Evolutionary conservation across 2,888 invertebrate genomes (phyloP), one percentile per base, ranked within the genome.

Genomic region (Ischnura elegans): DNA sequence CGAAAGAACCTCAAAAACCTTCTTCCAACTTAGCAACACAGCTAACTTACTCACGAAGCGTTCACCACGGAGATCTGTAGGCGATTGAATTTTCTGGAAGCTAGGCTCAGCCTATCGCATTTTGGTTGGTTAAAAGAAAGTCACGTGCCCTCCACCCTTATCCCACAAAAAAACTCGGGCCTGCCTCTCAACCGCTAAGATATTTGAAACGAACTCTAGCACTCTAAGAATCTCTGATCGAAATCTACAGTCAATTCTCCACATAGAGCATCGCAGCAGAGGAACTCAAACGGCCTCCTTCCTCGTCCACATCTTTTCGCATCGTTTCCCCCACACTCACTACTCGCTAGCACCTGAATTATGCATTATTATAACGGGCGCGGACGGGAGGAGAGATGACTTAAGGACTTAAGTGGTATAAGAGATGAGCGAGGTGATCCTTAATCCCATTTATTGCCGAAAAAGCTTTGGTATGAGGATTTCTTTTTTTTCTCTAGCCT

Each of bases 401-500:
- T 13, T 76, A 76, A 36, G 29, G 76, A 76, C 29, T 29, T 76
- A 76, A 36, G 29, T 36, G 76, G 76, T 8, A 36, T 36, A 76
- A 2, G 76, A 36, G 76, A 76, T 76, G 61, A 61, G 25, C 5
- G 61, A 25, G 61, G 61, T 6, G 61, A n/a, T 2, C 61, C 25
- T 61, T 61, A 61, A 61, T 61, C 61, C 61, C 61, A 25, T 61
- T 61, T 61, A 61, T 61, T 61, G 61, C 61, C 61, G n/a, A 61
- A 61, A 25, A n/a, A 61, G 25, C 61, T 25, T 61, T 21, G 61
- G 61, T 8, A 61, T 21, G 61, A 51, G 8, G 61, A 8, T 3
- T 21, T 21, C 25, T 61, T 21, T 21, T n/a, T 61, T 61, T 61
- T 25, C 47, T 10, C 16, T 16, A 47, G 6, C 8, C 47, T 47